phyloP scores from a whole-genome alignment of 2,113 vertebrate genomes.

The Pristiophorus japonicus region DNA sequence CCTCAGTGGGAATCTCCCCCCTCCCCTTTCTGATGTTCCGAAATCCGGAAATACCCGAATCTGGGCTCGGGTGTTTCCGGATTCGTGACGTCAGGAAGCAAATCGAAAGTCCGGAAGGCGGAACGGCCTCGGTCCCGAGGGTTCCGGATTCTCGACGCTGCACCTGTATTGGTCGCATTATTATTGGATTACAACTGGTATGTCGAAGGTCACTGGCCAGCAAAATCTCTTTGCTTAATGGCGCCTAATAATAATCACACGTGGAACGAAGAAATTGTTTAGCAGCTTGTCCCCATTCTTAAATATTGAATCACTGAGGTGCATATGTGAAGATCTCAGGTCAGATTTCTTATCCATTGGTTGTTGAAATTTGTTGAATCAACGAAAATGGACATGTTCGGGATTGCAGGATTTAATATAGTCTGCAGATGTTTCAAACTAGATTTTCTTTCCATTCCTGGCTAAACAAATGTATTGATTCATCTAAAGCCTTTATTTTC shows the following conservation, averaged over 20 bases:
- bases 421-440: background rate
- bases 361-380: background rate
- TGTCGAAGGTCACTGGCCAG: background rate
- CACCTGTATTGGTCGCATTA: too few species aligned
- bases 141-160: too few species aligned
- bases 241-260: background rate
- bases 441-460: background rate
- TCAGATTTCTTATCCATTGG: background rate
- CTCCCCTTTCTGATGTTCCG: too few species aligned
- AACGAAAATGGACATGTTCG: background rate
- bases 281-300: background rate
- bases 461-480: background rate
- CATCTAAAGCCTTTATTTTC: background rate
- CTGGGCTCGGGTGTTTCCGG: too few species aligned
- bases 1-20: too few species aligned
- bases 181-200: background rate
- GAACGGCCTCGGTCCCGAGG: too few species aligned
- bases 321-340: background rate
- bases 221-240: background rate
- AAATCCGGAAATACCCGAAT: too few species aligned
- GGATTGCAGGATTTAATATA: background rate
- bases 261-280: background rate
- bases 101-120: too few species aligned
- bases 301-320: background rate
- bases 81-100: too few species aligned